Evolutionary conservation across 2,797 vertebrate species (phyloP).

Genomic region (Anguilla obscura): DNA sequence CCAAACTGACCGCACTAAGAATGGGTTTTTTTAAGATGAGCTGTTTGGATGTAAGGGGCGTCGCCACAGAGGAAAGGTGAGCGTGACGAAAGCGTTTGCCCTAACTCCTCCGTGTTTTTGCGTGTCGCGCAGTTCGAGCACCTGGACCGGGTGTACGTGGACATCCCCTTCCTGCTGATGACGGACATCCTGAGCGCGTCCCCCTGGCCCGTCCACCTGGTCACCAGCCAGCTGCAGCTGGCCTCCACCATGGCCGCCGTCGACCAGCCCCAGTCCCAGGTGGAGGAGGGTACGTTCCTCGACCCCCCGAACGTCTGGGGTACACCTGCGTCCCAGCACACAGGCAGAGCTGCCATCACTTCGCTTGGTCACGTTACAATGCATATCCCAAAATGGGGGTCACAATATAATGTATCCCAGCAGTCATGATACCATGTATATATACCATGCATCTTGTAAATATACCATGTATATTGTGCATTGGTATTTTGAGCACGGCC

Average conservation of each 20-base stretch:
- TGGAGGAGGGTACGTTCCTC: slow-evolving; percentile 68
- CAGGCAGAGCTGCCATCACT: no score
- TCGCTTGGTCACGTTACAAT: slow-evolving; percentile 32
- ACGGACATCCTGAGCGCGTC: slow-evolving; percentile 66
- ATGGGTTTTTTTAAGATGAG: not conserved
- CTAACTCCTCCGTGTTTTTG: not conserved
- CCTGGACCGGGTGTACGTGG: slow-evolving; percentile 79
- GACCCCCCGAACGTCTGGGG: not conserved
- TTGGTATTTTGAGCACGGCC: not conserved
- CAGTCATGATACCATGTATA: no score
- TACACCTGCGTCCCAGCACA: no score
- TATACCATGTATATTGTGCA: no score
- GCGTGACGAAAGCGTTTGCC: not conserved
- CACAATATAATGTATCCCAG: not conserved
- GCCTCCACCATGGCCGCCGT: slow-evolving; percentile 68
- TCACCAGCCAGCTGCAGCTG: slow-evolving; percentile 71
- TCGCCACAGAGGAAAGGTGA: not conserved
- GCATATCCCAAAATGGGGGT: slow-evolving; percentile 35
- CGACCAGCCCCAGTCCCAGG: slow-evolving; percentile 73
- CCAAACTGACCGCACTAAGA: not conserved
- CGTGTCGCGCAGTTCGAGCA: slow-evolving; percentile 50
- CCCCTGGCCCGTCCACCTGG: slow-evolving; percentile 80
- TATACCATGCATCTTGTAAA: no score
- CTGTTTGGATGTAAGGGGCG: not conserved
- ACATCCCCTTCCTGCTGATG: slow-evolving; percentile 84